Base-by-base conservation (phyloP, 2,113 vertebrate species). In the Cephalopholis sonnerati region DNA sequence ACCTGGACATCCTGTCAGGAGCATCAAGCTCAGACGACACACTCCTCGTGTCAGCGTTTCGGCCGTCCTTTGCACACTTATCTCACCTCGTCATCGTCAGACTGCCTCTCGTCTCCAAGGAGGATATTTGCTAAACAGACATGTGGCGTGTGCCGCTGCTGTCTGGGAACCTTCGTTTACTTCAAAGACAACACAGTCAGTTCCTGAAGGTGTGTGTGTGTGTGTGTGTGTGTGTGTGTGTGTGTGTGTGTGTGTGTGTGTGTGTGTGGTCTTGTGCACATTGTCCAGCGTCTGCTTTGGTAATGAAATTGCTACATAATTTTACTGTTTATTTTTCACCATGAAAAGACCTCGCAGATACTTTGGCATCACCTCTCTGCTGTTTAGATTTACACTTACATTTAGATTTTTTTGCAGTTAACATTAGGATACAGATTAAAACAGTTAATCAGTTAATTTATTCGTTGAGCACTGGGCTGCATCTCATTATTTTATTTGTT, bases 61-160 rank as follows among this genome's bases (percentile, higher is more conserved):
- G 16, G 9, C 55, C 5, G 17, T 36, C 53, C 1, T 57, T 7
- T 57, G 12, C 13, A 90, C 91, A 87, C 89, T 89, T 87, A 16
- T 64, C 32, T 61, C 75, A 59, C 87, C 48, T 84, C 55, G 36
- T 53, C 48, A 0, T 53, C 71, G 22, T 48, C 4, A 3, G 36
- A 0, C 24, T 10, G 51, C 4, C 9, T 62, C 53, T 7, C 9
- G 4, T 53, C 79, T 17, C 66, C 68, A 36, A n/a, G 20, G 39
- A n/a, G 29, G 54, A 74, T 57, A n/a, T 67, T 64, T 76, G 53
- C 44, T 68, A 41, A 53, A 64, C 13, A 9, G 70, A 51, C 72
- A 7, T 76, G 76, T 72, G 73, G 67, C 20, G 50, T 74, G 79
- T 76, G 77, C 57, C 24, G 2, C 4, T 0, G 46, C 67, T 7